Evolutionary conservation across 2,888 invertebrate species (phyloP).

Genomic region (Nephrotoma guestfalica): DNA sequence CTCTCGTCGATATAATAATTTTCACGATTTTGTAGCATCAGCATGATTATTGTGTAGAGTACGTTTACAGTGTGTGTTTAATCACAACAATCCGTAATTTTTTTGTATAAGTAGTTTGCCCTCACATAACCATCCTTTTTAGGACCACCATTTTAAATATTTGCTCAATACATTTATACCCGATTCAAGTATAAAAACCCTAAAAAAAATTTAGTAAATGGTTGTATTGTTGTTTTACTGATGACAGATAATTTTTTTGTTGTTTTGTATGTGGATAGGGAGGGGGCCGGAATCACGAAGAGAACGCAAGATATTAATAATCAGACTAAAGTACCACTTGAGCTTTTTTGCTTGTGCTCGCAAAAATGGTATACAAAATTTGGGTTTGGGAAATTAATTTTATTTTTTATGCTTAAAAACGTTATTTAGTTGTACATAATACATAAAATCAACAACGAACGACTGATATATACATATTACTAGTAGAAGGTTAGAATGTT

Average conservation of each 20-base stretch:
- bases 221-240: background rate
- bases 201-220: background rate
- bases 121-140: background rate
- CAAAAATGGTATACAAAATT: background rate
- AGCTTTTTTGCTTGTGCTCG: background rate
- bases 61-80: background rate
- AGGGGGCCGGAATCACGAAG: background rate
- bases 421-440: background rate
- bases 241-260: background rate
- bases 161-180: background rate
- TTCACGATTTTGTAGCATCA: background rate
- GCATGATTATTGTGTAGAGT: background rate
- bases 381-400: background rate
- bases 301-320: background rate
- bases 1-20: background rate
- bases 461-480: background rate
- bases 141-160: background rate
- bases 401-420: background rate
- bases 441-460: background rate
- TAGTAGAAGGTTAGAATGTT: background rate
- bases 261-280: background rate
- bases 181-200: background rate
- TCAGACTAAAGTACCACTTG: background rate
- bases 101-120: background rate
- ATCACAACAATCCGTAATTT: background rate